These are phyloP conservation scores for Dicyrtomina minuta DNA, from an alignment of 2,888 invertebrate species.

Conservation along the genomic window DNA sequence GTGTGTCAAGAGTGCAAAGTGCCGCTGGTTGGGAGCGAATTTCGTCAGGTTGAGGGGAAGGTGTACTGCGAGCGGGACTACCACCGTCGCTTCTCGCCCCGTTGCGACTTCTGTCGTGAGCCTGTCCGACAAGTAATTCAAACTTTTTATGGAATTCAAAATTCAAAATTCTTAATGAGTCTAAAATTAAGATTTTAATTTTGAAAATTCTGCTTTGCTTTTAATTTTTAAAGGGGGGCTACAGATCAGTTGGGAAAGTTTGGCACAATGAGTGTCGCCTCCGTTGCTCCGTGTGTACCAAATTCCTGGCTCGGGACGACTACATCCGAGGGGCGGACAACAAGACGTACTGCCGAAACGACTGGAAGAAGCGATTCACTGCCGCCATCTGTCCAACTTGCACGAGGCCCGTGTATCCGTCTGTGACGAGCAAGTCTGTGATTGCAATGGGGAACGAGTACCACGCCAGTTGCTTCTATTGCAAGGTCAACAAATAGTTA, in stretches of 20 bases:
- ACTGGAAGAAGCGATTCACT: conserved; percentile 26
- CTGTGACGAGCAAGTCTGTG: conserved; percentile 19
- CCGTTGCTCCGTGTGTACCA: conserved; percentile 22
- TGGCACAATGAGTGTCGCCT: conserved; percentile 32
- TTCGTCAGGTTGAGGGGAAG: conserved; percentile 29
- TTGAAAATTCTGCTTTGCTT: not conserved
- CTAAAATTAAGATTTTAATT: not conserved
- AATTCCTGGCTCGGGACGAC: conserved; percentile 28
- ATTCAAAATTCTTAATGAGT: too few relatives aligned
- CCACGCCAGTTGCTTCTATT: conserved; percentile 32
- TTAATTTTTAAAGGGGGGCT: conserved; percentile 16
- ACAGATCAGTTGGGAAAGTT: conserved; percentile 25
- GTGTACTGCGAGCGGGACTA: conserved; percentile 32
- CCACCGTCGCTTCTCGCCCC: conserved; percentile 21
- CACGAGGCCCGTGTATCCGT: conserved; percentile 21
- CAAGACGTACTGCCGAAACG: conserved; percentile 26
- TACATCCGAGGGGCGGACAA: conserved; percentile 33
- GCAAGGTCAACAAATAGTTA: conserved; percentile 10
- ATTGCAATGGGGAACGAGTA: conserved; percentile 32
- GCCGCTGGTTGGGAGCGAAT: conserved; percentile 14
- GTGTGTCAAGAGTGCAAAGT: conserved; percentile 29
- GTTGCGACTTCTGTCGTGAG: conserved; percentile 26
- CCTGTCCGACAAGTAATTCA: conserved; percentile 23
- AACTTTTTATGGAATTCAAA: not conserved
- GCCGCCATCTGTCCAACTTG: conserved; percentile 30